Evolutionary conservation across 2,888 invertebrate genomes (phyloP).

Genomic region (Lottia scabra): DNA sequence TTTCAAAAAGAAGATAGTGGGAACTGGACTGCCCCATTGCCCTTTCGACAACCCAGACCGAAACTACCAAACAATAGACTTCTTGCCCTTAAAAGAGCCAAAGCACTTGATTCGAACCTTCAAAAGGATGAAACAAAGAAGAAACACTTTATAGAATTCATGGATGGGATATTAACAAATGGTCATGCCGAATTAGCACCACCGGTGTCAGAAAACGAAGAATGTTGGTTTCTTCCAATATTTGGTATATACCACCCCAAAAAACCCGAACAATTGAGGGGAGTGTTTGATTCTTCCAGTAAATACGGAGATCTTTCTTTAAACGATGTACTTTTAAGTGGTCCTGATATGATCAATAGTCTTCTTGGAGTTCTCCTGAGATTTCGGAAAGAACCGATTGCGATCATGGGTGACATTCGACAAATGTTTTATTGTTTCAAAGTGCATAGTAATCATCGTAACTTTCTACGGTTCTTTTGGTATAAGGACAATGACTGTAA

Average conservation of each 20-base stretch:
- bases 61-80: slow-evolving; percentile 23
- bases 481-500: slow-evolving; percentile 28
- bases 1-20: slow-evolving; percentile 9
- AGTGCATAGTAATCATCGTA: slow-evolving; percentile 28
- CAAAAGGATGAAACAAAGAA: slow-evolving; percentile 11
- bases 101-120: slow-evolving; percentile 6
- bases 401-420: slow-evolving; percentile 29
- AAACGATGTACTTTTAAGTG: slow-evolving; percentile 23
- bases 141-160: slow-evolving; percentile 21
- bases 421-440: slow-evolving; percentile 37
- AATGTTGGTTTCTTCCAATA: slow-evolving; percentile 31
- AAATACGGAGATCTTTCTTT: slow-evolving; percentile 22
- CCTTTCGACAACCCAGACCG: slow-evolving; percentile 14
- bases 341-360: slow-evolving; percentile 34
- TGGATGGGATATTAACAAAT: slow-evolving; percentile 20
- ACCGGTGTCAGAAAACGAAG: neutral
- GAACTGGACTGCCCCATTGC: slow-evolving; percentile 23
- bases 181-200: slow-evolving; percentile 35
- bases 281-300: slow-evolving; percentile 30
- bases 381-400: slow-evolving; percentile 27
- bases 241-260: slow-evolving; percentile 31
- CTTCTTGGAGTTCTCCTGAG: slow-evolving; percentile 31
- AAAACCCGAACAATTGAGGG: slow-evolving; percentile 30
- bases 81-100: slow-evolving; percentile 21
- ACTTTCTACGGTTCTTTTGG: slow-evolving; percentile 38